Percentiles rank a stretch among this genome's conserved stretches.
phyloP scores from a whole-genome alignment of 1,140 invertebrate genomes.

The Pemphigus obesinymphae region DNA sequence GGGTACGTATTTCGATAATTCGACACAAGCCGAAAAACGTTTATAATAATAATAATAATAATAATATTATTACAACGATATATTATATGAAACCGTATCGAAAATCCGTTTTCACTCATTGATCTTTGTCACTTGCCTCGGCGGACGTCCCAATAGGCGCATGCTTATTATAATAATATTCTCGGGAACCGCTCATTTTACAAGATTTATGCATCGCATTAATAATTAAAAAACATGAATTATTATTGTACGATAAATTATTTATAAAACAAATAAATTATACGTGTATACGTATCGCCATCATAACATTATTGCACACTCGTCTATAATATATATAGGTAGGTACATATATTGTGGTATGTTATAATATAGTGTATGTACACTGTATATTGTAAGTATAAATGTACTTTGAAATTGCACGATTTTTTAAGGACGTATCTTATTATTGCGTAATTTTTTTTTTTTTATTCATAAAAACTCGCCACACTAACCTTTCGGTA shows the following conservation, averaged over 20 bases:
- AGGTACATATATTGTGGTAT: too few relatives aligned
- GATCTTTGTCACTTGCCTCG: not conserved
- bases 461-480: not conserved
- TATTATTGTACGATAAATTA: not conserved
- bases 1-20: not conserved
- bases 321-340: too few relatives aligned
- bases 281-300: not conserved
- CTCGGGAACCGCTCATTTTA: not conserved
- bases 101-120: not conserved
- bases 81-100: not conserved
- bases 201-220: not conserved
- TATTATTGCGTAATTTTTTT: not conserved
- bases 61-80: too few relatives aligned
- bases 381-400: not conserved
- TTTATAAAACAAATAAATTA: conserved; percentile 3
- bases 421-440: not conserved
- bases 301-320: not conserved
- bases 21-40: not conserved
- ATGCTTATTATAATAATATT: not conserved
- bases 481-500: too few relatives aligned
- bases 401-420: not conserved
- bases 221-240: conserved; percentile 4
- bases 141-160: not conserved
- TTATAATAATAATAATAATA: too few relatives aligned
- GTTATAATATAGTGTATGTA: not conserved